Base-by-base conservation (phyloP, 2,888 invertebrate genomes). In the Adela reaumurella region DNA sequence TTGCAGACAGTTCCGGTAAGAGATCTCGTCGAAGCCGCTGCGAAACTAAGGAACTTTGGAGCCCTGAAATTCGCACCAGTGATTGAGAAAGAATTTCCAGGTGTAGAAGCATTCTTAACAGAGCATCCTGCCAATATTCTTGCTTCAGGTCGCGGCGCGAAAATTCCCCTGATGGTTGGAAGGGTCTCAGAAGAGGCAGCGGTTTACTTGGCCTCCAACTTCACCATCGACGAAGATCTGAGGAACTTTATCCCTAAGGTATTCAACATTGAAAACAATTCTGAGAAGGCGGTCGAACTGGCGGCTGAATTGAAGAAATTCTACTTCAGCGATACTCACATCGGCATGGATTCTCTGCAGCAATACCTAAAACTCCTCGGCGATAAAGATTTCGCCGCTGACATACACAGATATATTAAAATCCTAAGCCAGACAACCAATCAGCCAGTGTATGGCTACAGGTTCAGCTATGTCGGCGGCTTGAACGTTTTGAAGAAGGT, bases 391-490 rank as follows among this genome's bases (percentile, higher is more conserved):
- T 57, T 77, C 2, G 72, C 70, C 29, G 53, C 70, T 0, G 67
- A 63, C 20, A 67, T 64, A 0, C 64, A 74, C 43, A 69, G 77
- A 57, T 65, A 74, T 46, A 58, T 77, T 1, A 64, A 71, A 49
- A 68, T 70, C 50, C 55, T 77, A 17, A 59, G 69, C 0, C 65
- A 74, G 43, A 64, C 62, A 0, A 61, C 68, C 0, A 74, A 68
- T 17, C 67, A 66, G 17, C 76, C 76, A 0, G 63, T 78, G 1
- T 78, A 67, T 18, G 68, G 62, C 43, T 78, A 74, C 56, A 74
- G 68, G 19, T 78, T 78, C 48, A 74, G 73, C 53, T 78, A 76
- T 43, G 60, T 69, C 0, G 77, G 78, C 0, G 71, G 67, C 19
- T 51, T 77, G 48, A 77, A 78, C 28, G 16, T 66, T 1, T 57